Evolutionary conservation across 2,888 invertebrate genomes (phyloP), one percentile per base, ranked within the genome.

Genomic region (Drosophila meridionalis): DNA sequence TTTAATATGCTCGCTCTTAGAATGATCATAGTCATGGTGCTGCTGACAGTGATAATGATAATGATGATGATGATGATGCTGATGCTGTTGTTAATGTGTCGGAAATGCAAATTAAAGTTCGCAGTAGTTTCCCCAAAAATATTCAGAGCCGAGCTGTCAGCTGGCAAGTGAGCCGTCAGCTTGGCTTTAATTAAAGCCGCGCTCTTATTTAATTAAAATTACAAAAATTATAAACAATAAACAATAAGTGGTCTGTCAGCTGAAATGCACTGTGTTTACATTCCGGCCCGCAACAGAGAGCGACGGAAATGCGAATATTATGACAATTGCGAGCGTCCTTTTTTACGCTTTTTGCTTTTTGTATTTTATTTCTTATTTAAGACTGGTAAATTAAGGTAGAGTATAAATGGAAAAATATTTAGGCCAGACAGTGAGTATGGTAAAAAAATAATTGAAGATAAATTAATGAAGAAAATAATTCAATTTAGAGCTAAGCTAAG

Each of bases 151-250:
- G 42, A 28, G 11, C 47, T 47, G 64, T 14, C 67, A 67, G 52
- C 85, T 83, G 89, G 64, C 80, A 85, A 85, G 85, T 87, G 89
- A 89, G 89, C 84, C 85, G 73, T 89, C 87, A 77, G 61, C 50
- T 59, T 32, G 65, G 36, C 61, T 67, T 71, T 80, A 83, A 83
- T 81, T 80, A 81, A 83, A 76, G 57, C 59, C 48, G 52, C n/a
- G 63, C 45, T 75, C 70, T 75, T 89, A 89, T 85, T 84, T 89
- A 89, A 84, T 84, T 82, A 84, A 84, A 84, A 87, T 87, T 89
- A 84, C 69, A 89, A 84, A 89, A 80, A 81, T 87, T 83, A 89
- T 89, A 87, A 84, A 87, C 89, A 87, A 82, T 86, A 78, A 68
- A 76, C 76, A 71, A 80, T 62, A 61, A 76, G 63, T 66, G 58